These are phyloP conservation scores for Pycnonotus jocosus DNA, from an alignment of 2,113 vertebrate species.

Conservation along the genomic window DNA sequence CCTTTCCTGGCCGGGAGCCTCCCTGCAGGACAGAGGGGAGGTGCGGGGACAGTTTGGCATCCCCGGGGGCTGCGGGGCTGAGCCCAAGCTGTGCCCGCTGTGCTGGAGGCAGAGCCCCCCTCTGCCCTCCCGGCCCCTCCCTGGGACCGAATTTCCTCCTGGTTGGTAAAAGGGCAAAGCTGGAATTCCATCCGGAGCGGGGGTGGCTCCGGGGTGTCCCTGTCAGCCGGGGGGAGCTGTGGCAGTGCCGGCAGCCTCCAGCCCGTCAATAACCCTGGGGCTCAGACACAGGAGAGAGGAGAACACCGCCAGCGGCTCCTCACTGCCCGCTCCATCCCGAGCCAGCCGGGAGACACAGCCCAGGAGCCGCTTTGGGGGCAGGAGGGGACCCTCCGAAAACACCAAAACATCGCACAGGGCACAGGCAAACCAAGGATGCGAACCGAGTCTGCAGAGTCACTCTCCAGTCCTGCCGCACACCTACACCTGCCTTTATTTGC, in stretches of 20 bases:
- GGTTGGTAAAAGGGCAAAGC: neutral
- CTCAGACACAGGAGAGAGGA: neutral
- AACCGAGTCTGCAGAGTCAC: neutral
- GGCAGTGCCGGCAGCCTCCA: neutral
- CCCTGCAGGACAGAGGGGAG: neutral
- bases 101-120: rapidly evolving
- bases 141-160: neutral
- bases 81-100: rapidly evolving
- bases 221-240: neutral
- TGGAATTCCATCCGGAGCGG: neutral
- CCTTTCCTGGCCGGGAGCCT: neutral
- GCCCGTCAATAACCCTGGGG: neutral
- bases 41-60: rapidly evolving
- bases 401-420: rapidly evolving
- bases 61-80: neutral
- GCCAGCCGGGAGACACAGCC: neutral
- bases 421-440: neutral
- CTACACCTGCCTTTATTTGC: neutral
- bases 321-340: neutral
- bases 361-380: neutral
- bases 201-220: neutral
- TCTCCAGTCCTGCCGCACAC: neutral
- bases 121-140: neutral
- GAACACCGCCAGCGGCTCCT: neutral
- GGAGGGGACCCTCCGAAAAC: no score